A percentile compares a stretch with the other conserved stretches of the same genome.
These are phyloP conservation scores for Thumatha senex DNA, from an alignment of 2,888 invertebrate genomes.

Conservation along the genomic window DNA sequence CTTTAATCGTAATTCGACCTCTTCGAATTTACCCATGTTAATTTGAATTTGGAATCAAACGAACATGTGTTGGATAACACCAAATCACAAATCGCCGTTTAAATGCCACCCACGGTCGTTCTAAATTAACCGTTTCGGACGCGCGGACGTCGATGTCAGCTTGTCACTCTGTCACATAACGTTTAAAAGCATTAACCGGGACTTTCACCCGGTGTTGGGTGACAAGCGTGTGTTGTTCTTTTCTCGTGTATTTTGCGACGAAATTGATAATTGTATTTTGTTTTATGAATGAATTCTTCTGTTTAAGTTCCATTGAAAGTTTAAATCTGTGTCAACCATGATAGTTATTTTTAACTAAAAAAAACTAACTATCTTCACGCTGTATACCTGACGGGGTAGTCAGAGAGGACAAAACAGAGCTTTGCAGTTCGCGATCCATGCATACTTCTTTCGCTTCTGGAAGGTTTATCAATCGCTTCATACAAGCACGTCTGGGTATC, in stretches of 20 bases:
- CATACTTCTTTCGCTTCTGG: too few species aligned
- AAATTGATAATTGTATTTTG: conserved; percentile 10
- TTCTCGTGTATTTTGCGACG: conserved; percentile 35
- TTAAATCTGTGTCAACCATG: too few species aligned
- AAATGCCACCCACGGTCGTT: conserved; percentile 43
- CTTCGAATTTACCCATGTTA: not conserved
- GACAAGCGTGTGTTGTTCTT: conserved; percentile 53
- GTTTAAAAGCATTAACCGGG: conserved; percentile 64
- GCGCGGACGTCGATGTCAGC: conserved; percentile 73
- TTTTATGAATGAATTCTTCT: conserved; percentile 4
- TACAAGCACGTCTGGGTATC: too few species aligned
- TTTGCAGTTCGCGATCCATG: too few species aligned
- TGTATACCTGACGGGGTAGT: too few species aligned
- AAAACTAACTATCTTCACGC: too few species aligned
- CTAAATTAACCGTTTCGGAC: conserved; percentile 77
- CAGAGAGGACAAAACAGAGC: too few species aligned
- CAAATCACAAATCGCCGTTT: conserved; percentile 46
- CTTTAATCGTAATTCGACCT: too few species aligned
- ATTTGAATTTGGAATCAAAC: conserved; percentile 28
- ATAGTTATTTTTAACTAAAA: too few species aligned
- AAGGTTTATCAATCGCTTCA: too few species aligned
- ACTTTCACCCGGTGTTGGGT: conserved; percentile 75
- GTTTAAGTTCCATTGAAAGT: not conserved
- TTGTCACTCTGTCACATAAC: conserved; percentile 66
- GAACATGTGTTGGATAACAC: conserved; percentile 30